Base-by-base conservation (phyloP, 1,140 invertebrate species). In the Cyrtorhinus lividipennis region DNA sequence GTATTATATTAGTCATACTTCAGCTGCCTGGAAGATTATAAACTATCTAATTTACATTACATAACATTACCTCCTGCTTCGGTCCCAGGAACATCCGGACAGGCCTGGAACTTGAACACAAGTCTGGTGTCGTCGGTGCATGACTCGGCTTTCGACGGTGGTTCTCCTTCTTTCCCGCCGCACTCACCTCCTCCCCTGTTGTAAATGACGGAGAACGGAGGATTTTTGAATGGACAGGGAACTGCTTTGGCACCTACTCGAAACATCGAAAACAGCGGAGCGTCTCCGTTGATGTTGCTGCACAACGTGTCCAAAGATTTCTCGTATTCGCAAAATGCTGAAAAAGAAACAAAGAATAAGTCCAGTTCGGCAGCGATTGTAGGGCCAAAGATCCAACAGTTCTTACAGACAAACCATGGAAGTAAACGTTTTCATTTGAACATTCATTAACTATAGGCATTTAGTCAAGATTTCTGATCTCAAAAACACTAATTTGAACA, bases 21-120 rank as follows among this genome's bases (percentile, higher is more conserved):
- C n/a, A n/a, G n/a, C n/a, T n/a, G n/a, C n/a, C n/a, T n/a, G n/a
- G n/a, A n/a, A n/a, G n/a, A n/a, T n/a, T n/a, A n/a, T n/a, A n/a
- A n/a, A n/a, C n/a, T n/a, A n/a, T n/a, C n/a, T n/a, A n/a, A n/a
- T n/a, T n/a, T n/a, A n/a, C n/a, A n/a, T n/a, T 12, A 24, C 56
- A 58, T 20, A 26, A 69, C n/a, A 62, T 72, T 69, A 78, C 78
- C 72, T 68, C 73, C 73, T 65, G 74, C 76, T 66, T 80, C 78
- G 1, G 89, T 89, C 46, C 86, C 87, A 23, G 81, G 79, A 3
- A 94, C 83, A 73, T 95, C 91, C 0, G 90, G 88, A 74, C 92
- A 95, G 18, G 91, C 91, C 77, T 94, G 90, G 73, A 92, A 95
- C 71, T 84, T 84, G 67, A 95, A 81, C 48, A 94, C 77, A 15